phyloP scores from a whole-genome alignment of 1,140 invertebrate genomes.

The Monochamus saltuarius region DNA sequence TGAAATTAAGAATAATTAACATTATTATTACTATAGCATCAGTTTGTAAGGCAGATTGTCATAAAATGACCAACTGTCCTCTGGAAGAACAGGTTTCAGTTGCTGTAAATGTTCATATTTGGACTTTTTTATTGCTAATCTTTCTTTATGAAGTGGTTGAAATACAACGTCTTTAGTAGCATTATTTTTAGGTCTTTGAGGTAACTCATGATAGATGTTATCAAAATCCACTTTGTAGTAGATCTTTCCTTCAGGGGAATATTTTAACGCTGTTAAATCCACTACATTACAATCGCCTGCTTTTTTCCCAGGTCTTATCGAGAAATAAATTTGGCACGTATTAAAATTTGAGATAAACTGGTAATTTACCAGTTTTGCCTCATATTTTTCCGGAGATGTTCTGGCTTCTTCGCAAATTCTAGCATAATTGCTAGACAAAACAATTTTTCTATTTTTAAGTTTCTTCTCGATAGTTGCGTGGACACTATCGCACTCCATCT shows the following conservation, averaged over 20 bases:
- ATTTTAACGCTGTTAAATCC: neutral
- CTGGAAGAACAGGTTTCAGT: no score
- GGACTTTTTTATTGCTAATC: neutral
- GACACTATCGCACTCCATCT: no score
- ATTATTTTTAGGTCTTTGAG: no score
- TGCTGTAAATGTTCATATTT: neutral
- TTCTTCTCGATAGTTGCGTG: slow-evolving; percentile 41
- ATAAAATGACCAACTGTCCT: no score
- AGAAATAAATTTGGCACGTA: slow-evolving; percentile 1
- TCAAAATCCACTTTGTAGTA: no score
- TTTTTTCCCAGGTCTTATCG: slow-evolving; percentile 5
- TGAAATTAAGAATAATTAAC: no score
- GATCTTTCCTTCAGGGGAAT: no score
- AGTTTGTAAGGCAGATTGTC: no score
- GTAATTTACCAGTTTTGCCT: neutral
- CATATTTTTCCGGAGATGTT: slow-evolving; percentile 6
- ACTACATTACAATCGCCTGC: neutral
- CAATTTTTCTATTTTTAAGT: slow-evolving; percentile 37
- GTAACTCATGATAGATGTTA: no score
- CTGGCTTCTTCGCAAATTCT: slow-evolving; percentile 26
- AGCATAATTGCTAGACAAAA: slow-evolving; percentile 33
- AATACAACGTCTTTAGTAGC: no score
- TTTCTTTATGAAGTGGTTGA: no score
- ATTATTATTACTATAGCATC: no score
- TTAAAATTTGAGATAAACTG: slow-evolving; percentile 7